Conservation (phyloP, 2,888 invertebrate genomes). For the Acanthosepion pharaonis region DNA sequence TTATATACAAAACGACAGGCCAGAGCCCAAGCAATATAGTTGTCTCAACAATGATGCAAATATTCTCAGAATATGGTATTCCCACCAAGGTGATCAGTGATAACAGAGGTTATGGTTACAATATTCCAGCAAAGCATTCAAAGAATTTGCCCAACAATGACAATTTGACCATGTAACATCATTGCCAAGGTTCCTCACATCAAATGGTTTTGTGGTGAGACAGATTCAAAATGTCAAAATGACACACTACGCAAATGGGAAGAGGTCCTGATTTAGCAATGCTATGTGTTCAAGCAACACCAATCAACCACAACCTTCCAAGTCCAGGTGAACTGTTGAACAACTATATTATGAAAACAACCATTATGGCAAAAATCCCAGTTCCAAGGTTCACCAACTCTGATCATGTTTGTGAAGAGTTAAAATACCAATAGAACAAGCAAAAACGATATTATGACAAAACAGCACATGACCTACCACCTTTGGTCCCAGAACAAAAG, state of each 20-base stretch:
- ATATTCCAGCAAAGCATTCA: constrained; percentile 43
- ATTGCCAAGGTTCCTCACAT: constrained; percentile 41
- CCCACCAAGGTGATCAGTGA: constrained; percentile 46
- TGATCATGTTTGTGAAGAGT: background rate
- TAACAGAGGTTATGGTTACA: constrained; percentile 42
- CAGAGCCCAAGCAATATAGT: background rate
- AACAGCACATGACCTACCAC: background rate
- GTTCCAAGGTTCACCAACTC: background rate
- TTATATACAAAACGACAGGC: background rate
- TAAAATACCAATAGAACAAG: background rate
- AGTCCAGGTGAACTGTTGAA: constrained; percentile 46
- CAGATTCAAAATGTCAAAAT: constrained; percentile 41
- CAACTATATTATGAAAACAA: constrained; percentile 38
- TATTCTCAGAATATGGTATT: constrained; percentile 47
- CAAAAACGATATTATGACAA: background rate
- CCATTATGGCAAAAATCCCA: background rate
- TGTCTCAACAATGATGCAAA: background rate
- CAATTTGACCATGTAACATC: constrained; percentile 46
- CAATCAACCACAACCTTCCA: constrained; percentile 24
- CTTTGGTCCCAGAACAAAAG: no score
- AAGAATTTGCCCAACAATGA: background rate
- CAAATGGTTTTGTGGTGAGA: constrained; percentile 47
- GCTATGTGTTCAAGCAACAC: constrained; percentile 5
- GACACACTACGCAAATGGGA: background rate
- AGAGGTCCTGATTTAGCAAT: constrained; percentile 13